Conservation (phyloP, 2,888 invertebrate species). For the Steinernema carpocapsae region DNA sequence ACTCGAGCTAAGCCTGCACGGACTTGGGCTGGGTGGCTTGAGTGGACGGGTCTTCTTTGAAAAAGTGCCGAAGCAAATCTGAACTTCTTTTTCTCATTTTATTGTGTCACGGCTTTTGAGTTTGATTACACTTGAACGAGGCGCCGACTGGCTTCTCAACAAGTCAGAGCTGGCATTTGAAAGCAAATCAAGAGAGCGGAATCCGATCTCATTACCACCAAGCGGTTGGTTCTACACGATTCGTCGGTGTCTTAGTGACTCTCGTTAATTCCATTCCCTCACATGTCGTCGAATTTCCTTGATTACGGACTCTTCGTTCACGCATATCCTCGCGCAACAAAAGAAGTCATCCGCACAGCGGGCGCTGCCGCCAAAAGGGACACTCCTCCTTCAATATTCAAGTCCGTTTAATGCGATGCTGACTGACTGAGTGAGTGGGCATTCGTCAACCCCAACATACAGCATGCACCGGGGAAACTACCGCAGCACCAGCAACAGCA, state of each 20-base stretch:
- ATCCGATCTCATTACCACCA: constrained; percentile 34
- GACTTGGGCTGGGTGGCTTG: too few species aligned
- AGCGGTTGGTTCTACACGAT: constrained; percentile 35
- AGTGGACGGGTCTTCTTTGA: background rate
- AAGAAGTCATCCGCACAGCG: constrained; percentile 32
- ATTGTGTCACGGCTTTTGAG: constrained; percentile 35
- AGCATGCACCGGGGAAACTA: background rate
- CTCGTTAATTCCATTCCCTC: constrained; percentile 33
- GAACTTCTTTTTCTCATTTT: constrained; percentile 15
- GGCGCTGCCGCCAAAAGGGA: constrained; percentile 30
- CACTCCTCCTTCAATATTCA: constrained; percentile 31
- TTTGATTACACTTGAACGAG: constrained; percentile 28
- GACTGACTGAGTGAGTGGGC: too few species aligned
- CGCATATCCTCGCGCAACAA: constrained; percentile 33
- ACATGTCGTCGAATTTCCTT: constrained; percentile 35
- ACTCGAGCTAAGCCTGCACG: too few species aligned
- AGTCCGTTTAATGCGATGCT: constrained; percentile 23
- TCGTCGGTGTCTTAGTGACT: constrained; percentile 34
- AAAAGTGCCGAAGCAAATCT: background rate
- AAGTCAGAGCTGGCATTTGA: constrained; percentile 26
- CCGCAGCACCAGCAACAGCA: too few species aligned
- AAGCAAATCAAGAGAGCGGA: constrained; percentile 32
- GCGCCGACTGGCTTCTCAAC: constrained; percentile 14
- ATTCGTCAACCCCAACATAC: background rate
- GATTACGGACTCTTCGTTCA: constrained; percentile 33